Conservation (phyloP, 1,140 invertebrate genomes). For the Heliothis virescens region DNA sequence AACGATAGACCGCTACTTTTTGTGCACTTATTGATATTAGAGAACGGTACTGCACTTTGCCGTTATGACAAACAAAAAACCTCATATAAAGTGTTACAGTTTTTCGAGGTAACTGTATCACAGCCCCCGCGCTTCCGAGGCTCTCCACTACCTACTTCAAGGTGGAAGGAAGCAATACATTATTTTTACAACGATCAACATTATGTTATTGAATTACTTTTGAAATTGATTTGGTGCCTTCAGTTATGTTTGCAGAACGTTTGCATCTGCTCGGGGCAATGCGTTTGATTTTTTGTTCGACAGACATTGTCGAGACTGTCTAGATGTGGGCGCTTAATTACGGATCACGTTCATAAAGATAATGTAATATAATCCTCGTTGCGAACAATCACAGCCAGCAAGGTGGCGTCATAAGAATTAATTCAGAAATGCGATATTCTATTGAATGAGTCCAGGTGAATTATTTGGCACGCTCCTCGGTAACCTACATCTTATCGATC, state of each 20-base stretch:
- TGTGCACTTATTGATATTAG: slow-evolving; percentile 71
- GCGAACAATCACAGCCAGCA: slow-evolving; percentile 79
- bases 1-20: slow-evolving; percentile 78
- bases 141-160: slow-evolving; percentile 67
- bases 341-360: slow-evolving; percentile 80
- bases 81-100: slow-evolving; percentile 78
- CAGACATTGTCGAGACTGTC: slow-evolving; percentile 66
- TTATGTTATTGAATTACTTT: slow-evolving; percentile 86
- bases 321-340: slow-evolving; percentile 85
- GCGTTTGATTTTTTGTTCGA: slow-evolving; percentile 68
- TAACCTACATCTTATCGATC: slow-evolving; percentile 62
- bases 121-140: slow-evolving; percentile 65
- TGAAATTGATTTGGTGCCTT: slow-evolving; percentile 77
- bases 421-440: slow-evolving; percentile 65
- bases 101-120: slow-evolving; percentile 83
- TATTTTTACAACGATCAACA: slow-evolving; percentile 78
- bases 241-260: slow-evolving; percentile 74
- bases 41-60: slow-evolving; percentile 72
- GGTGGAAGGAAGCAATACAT: slow-evolving; percentile 85
- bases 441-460: slow-evolving; percentile 64
- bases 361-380: slow-evolving; percentile 83
- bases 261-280: slow-evolving; percentile 76
- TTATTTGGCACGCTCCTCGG: slow-evolving; percentile 77
- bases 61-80: slow-evolving; percentile 79
- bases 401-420: slow-evolving; percentile 72